Evolutionary conservation across 2,888 invertebrate genomes (phyloP), one percentile per base, ranked within the genome.

Genomic region (Copidosoma aretas): DNA sequence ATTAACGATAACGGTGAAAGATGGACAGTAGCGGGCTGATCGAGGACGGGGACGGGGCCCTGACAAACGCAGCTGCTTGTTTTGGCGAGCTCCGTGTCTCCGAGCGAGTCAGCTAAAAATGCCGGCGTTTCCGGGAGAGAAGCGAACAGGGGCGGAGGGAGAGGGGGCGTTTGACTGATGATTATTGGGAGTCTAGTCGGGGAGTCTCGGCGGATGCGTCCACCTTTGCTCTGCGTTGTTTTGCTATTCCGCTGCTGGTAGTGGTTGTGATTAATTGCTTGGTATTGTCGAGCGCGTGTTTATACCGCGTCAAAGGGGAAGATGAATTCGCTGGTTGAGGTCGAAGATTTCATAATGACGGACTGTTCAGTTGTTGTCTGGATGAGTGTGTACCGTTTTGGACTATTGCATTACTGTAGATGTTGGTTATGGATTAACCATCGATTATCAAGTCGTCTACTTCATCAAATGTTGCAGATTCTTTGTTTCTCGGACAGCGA

Each of bases 1-100:
- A 82, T 82, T 82, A 82, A 77, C 77, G 79, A 80, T 81, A 81
- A 79, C 78, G 80, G 79, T 80, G 80, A 80, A 81, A 78, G 77
- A 81, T 80, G 78, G 75, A 77, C 78, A 17, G 43, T 32, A 32
- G 32, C 32, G 4, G 32, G 32, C 32, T 32, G 32, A 32, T 32
- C 32, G 32, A 3, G 32, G 43, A 3, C 12, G 43, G 43, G 77
- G 73, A 75, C 75, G 76, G 56, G 12, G 10, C 10, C 10, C 21
- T 76, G 77, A 78, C 78, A 79, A 80, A 71, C 65, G 64, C 64
- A 60, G 43, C 19, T 51, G 19, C 51, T 64, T 69, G 67, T 67
- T 71, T 71, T 69, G 67, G 66, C 65, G 58, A 61, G 39, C 60
- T 51, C 60, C 54, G 53, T 56, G 32, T 32, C 32, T 43, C 22